phyloP scores from a whole-genome alignment of 1,140 invertebrate genomes.

The Arctopsyche grandis region DNA sequence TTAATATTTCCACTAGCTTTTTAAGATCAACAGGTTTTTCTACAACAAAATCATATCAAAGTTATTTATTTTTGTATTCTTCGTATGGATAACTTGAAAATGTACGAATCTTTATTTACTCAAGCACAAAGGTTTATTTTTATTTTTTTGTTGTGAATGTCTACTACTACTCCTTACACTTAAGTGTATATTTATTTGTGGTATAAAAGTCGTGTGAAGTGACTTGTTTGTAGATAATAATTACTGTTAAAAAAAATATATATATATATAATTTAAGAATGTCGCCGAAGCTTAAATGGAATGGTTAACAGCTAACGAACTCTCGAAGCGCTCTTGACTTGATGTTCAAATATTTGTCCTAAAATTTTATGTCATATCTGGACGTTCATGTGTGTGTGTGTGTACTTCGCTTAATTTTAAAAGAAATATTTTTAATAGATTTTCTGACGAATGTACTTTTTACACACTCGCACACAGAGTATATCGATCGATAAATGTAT shows the following conservation, averaged over 20 bases:
- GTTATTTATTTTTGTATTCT: slow-evolving; percentile 42
- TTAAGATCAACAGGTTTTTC: slow-evolving; percentile 20
- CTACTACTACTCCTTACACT: not conserved
- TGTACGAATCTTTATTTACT: not conserved
- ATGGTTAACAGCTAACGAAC: slow-evolving; percentile 10
- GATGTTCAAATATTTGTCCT: slow-evolving; percentile 15
- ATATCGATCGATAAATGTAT: not conserved
- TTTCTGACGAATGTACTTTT: not conserved
- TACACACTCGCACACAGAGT: not conserved
- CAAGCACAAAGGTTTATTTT: not conserved
- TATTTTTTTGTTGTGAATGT: not conserved
- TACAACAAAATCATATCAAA: slow-evolving; percentile 39
- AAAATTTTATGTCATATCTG: slow-evolving; percentile 11
- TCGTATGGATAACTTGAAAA: slow-evolving; percentile 13
- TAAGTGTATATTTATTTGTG: slow-evolving; percentile 18
- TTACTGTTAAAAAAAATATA: not conserved
- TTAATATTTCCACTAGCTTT: slow-evolving; percentile 39
- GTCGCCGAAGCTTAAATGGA: not conserved
- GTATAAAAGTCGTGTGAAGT: not conserved
- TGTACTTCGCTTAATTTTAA: not conserved
- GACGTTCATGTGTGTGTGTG: not conserved
- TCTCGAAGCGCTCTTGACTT: not conserved
- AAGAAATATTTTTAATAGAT: slow-evolving; percentile 18
- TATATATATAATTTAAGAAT: not conserved
- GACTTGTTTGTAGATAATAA: slow-evolving; percentile 23